Evolutionary conservation across 2,797 vertebrate genomes (phyloP).

Genomic region (Neopelma chrysocephalum): DNA sequence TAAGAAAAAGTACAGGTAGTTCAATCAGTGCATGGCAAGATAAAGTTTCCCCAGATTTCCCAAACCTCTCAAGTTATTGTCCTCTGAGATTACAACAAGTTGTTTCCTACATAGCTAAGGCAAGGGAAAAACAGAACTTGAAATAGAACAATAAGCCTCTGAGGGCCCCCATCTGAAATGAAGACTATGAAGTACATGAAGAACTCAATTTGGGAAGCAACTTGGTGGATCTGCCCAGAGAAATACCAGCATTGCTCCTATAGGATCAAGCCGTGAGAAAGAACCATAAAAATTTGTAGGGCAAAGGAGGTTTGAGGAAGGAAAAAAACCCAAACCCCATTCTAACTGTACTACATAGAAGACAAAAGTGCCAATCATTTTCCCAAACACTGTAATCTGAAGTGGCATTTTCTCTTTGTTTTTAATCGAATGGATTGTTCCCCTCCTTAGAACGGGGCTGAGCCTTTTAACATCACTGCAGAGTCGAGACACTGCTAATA

Average conservation of each 20-base stretch:
- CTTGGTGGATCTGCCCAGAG: not conserved
- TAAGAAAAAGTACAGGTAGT: not conserved
- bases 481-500: slow-evolving; percentile 8
- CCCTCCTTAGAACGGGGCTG: not conserved
- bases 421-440: slow-evolving; percentile 14
- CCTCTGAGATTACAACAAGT: not conserved
- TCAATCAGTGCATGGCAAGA: fast-evolving
- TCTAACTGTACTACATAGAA: not conserved
- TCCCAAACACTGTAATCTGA: not conserved
- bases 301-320: not conserved
- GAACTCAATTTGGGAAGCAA: not conserved
- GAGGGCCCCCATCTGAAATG: not conserved
- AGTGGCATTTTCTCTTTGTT: not conserved
- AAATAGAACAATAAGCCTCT: not conserved
- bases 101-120: not conserved
- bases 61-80: not conserved
- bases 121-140: not conserved
- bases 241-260: not conserved
- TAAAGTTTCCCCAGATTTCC: not conserved
- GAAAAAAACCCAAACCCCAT: not conserved
- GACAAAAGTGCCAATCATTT: not conserved
- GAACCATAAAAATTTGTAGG: not conserved
- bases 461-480: not conserved
- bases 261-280: not conserved
- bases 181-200: not conserved